Evolutionary conservation across 2,888 invertebrate species (phyloP).

Genomic region (Trisateles emortualis): DNA sequence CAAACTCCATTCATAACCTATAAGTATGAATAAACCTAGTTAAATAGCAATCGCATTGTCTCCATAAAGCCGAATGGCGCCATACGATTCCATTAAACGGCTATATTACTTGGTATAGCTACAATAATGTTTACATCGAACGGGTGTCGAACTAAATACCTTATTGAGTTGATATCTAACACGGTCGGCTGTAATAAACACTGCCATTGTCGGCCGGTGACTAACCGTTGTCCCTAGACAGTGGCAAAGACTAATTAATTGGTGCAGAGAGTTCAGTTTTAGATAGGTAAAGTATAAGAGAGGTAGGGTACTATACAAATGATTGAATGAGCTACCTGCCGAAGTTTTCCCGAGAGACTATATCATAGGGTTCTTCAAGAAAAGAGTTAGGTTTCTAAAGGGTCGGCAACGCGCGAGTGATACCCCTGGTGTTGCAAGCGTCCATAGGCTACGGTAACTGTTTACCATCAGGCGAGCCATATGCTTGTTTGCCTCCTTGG

Average conservation of each 20-base stretch:
- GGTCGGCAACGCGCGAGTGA: no score
- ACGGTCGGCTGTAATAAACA: slow-evolving; percentile 44
- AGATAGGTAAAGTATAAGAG: no score
- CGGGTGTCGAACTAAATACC: slow-evolving; percentile 48
- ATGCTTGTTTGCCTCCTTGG: no score
- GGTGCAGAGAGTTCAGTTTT: slow-evolving; percentile 12
- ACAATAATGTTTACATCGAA: slow-evolving; percentile 30
- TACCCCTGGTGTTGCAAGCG: no score
- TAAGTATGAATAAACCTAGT: background rate
- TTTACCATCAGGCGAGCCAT: no score
- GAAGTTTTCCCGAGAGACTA: no score
- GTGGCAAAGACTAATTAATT: slow-evolving; percentile 39
- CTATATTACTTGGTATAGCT: slow-evolving; percentile 7
- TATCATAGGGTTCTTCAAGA: no score
- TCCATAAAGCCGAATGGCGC: slow-evolving; percentile 27
- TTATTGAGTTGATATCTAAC: slow-evolving; percentile 41
- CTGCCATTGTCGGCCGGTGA: slow-evolving; percentile 54
- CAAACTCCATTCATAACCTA: background rate
- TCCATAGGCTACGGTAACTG: no score
- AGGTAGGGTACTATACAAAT: no score
- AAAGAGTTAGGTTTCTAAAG: no score
- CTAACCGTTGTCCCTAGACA: slow-evolving; percentile 52
- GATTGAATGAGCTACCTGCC: no score
- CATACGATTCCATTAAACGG: slow-evolving; percentile 8
- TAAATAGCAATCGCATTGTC: slow-evolving; percentile 12